Percentiles rank a stretch among this genome's conserved stretches.
phyloP scores from a whole-genome alignment of 2,113 vertebrate species.

The Sprattus sprattus region DNA sequence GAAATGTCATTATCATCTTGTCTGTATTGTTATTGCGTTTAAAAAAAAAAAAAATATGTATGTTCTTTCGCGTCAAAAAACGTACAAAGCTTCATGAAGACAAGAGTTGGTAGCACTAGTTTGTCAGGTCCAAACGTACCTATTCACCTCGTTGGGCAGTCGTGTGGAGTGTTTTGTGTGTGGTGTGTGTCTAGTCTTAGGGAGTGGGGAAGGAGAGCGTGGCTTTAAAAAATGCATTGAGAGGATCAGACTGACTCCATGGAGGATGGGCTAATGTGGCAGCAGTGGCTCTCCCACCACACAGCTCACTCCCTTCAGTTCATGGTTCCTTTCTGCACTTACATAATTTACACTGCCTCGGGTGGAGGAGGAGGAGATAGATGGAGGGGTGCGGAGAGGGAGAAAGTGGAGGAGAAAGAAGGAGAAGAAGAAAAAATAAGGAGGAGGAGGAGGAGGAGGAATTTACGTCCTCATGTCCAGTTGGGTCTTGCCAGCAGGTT shows the following conservation, averaged over 20 bases:
- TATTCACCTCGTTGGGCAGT: background rate
- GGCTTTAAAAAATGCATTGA: constrained; percentile 66
- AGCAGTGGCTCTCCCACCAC: background rate
- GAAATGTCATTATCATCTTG: background rate
- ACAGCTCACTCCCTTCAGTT: background rate
- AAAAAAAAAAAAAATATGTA: background rate
- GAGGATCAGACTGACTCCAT: constrained; percentile 39
- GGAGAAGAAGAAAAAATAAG: constrained; percentile 35
- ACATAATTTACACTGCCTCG: constrained; percentile 70
- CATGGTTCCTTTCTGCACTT: constrained; percentile 57
- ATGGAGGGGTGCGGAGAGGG: background rate
- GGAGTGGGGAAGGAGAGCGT: background rate
- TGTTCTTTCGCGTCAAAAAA: background rate
- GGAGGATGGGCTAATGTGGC: constrained; percentile 33
- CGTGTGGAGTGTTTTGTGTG: background rate
- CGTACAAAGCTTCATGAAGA: background rate
- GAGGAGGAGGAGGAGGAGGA: background rate
- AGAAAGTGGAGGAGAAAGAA: background rate
- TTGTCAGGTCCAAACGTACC: background rate
- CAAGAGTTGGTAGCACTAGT: background rate
- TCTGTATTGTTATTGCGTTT: background rate
- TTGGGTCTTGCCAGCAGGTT: background rate
- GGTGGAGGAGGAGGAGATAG: constrained; percentile 44
- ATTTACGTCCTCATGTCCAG: background rate
- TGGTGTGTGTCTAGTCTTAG: background rate